Percentiles rank a stretch among this genome's conserved stretches.
Conservation (phyloP, 2,888 invertebrate species). For the Blomia tropicalis region DNA sequence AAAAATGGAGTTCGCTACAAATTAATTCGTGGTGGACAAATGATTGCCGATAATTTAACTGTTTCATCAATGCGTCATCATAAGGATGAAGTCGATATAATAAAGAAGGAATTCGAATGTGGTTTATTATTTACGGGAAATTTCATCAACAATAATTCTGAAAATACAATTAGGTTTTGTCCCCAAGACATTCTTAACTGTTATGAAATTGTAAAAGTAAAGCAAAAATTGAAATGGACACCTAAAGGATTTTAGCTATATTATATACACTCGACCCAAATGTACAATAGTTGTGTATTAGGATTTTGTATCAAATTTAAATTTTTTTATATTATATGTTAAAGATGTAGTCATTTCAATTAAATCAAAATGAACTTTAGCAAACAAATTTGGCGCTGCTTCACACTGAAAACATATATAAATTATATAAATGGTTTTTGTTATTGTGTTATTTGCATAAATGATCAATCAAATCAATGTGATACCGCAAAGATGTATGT, state of each 20-base stretch:
- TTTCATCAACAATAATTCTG: slow-evolving; percentile 29
- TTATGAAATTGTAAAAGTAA: slow-evolving; percentile 49
- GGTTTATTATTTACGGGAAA: slow-evolving; percentile 52
- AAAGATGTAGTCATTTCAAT: not conserved
- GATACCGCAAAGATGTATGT: too few relatives aligned
- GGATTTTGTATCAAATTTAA: not conserved
- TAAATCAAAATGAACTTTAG: not conserved
- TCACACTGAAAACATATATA: not conserved
- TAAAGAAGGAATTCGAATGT: slow-evolving; percentile 73
- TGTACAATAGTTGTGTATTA: too few relatives aligned
- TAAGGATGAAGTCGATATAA: slow-evolving; percentile 65
- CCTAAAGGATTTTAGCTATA: slow-evolving; percentile 38
- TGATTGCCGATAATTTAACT: slow-evolving; percentile 51
- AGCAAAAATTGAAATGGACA: slow-evolving; percentile 60
- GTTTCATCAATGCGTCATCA: slow-evolving; percentile 57
- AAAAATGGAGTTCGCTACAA: slow-evolving; percentile 48
- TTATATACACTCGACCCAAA: too few relatives aligned
- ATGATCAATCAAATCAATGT: too few relatives aligned
- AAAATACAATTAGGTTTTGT: slow-evolving; percentile 46
- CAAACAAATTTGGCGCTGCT: not conserved
- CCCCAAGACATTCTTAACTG: slow-evolving; percentile 63
- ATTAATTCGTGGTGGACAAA: slow-evolving; percentile 49
- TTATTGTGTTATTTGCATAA: too few relatives aligned
- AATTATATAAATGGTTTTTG: too few relatives aligned
- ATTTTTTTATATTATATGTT: not conserved